These are phyloP conservation scores for Aleadryas rufinucha DNA, from an alignment of 2,113 vertebrate genomes.

Conservation along the genomic window DNA sequence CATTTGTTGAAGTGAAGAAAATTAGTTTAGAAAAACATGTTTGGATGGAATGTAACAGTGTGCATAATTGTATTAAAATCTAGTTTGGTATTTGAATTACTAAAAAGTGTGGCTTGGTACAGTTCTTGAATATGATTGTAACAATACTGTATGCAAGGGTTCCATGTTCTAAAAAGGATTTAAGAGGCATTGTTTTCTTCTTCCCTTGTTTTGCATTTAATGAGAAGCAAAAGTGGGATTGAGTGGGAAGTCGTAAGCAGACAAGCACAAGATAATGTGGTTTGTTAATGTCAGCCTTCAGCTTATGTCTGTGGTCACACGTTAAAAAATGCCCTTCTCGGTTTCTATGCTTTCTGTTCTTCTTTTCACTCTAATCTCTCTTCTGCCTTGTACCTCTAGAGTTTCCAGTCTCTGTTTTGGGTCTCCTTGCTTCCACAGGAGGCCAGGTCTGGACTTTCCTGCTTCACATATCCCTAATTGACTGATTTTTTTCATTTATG, in stretches of 20 bases:
- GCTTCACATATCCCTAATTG: not conserved
- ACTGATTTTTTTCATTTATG: not conserved
- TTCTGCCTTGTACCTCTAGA: not conserved
- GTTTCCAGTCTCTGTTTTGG: not conserved
- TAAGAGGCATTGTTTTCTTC: not conserved
- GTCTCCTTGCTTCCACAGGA: not conserved
- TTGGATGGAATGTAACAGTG: not conserved
- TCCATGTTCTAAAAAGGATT: not conserved
- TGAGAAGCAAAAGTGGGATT: not conserved
- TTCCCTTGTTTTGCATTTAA: not conserved
- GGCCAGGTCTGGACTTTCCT: not conserved
- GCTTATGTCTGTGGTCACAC: not conserved
- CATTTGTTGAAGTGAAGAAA: not conserved
- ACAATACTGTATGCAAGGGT: not conserved
- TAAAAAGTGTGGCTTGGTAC: not conserved
- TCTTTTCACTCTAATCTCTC: not conserved
- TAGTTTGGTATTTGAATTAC: not conserved
- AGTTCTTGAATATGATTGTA: not conserved
- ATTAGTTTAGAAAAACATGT: not conserved
- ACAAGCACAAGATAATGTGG: slow-evolving; percentile 7
- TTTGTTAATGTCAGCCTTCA: slow-evolving; percentile 43
- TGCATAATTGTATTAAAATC: not conserved
- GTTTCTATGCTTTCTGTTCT: slow-evolving; percentile 30
- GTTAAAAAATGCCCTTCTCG: slow-evolving; percentile 8
- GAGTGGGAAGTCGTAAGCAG: not conserved